Evolutionary conservation across 1,140 invertebrate genomes (phyloP).

Genomic region (Conopomorpha cramerella): DNA sequence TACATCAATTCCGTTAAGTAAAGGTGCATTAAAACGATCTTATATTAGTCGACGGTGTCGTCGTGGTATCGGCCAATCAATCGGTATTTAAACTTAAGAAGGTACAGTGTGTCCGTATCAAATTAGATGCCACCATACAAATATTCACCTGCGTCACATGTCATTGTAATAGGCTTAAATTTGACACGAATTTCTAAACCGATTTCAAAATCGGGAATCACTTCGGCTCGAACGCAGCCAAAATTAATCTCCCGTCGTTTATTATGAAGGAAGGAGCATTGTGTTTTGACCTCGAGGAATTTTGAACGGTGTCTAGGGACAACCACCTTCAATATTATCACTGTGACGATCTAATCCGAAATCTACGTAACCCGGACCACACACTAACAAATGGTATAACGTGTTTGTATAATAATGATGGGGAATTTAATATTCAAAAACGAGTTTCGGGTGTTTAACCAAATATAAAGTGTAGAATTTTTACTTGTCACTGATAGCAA

Average conservation of each 20-base stretch:
- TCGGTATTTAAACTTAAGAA: too few species aligned
- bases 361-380: constrained; percentile 19
- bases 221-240: too few species aligned
- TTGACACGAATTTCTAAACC: constrained; percentile 11
- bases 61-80: too few species aligned
- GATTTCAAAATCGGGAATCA: constrained; percentile 7
- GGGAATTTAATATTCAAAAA: too few species aligned
- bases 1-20: too few species aligned
- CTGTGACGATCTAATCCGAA: constrained; percentile 20
- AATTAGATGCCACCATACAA: too few species aligned
- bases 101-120: too few species aligned
- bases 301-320: constrained; percentile 7
- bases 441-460: too few species aligned
- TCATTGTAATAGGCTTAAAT: constrained; percentile 41
- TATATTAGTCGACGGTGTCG: too few species aligned
- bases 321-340: constrained; percentile 11
- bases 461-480: too few species aligned
- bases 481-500: too few species aligned
- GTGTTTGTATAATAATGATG: constrained; percentile 9
- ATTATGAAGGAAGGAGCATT: constrained; percentile 7
- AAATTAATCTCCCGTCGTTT: background rate
- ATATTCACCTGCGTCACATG: constrained; percentile 18
- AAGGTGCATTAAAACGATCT: too few species aligned
- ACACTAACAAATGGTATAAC: constrained; percentile 12
- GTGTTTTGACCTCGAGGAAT: constrained; percentile 9